A percentile compares a stretch with the other conserved stretches of the same genome.
These are phyloP conservation scores for Xenentodon cancila DNA, from an alignment of 2,797 vertebrate species.

Conservation along the genomic window DNA sequence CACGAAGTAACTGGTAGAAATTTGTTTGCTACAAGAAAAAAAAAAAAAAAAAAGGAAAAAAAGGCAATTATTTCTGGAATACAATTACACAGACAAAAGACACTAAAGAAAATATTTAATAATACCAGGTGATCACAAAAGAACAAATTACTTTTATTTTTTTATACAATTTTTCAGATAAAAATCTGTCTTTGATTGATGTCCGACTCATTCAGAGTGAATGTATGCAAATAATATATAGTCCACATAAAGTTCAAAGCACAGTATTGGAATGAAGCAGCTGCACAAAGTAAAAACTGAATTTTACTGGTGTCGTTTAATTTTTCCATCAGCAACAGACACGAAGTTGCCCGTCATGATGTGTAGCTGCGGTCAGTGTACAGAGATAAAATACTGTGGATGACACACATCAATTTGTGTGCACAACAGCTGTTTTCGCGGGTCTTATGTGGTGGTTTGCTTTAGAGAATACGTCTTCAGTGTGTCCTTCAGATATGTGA, in stretches of 20 bases:
- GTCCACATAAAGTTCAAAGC: slow-evolving; percentile 58
- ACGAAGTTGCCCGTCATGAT: slow-evolving; percentile 42
- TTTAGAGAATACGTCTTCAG: no score
- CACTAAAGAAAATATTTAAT: background rate
- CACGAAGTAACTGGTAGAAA: slow-evolving; percentile 86
- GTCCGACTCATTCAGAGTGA: slow-evolving; percentile 14
- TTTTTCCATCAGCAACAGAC: slow-evolving; percentile 40
- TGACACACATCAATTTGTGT: slow-evolving; percentile 36
- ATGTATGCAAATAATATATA: slow-evolving; percentile 3
- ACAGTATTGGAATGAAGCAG: slow-evolving; percentile 41
- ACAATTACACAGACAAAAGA: background rate
- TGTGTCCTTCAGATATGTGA: no score
- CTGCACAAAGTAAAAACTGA: slow-evolving; percentile 45
- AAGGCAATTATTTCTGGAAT: no score
- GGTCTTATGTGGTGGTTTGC: no score
- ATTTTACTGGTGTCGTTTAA: slow-evolving; percentile 24
- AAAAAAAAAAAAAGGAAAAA: background rate
- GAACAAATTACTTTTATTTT: background rate
- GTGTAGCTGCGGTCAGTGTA: slow-evolving; percentile 49
- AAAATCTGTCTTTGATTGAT: slow-evolving; percentile 1
- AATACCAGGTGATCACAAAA: background rate
- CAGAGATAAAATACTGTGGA: slow-evolving; percentile 49
- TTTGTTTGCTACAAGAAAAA: slow-evolving; percentile 80
- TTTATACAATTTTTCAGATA: background rate
- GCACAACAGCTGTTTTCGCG: slow-evolving; percentile 5